These are phyloP conservation scores for Tachysurus fulvidraco DNA, from an alignment of 2,113 vertebrate genomes.

Conservation along the genomic window DNA sequence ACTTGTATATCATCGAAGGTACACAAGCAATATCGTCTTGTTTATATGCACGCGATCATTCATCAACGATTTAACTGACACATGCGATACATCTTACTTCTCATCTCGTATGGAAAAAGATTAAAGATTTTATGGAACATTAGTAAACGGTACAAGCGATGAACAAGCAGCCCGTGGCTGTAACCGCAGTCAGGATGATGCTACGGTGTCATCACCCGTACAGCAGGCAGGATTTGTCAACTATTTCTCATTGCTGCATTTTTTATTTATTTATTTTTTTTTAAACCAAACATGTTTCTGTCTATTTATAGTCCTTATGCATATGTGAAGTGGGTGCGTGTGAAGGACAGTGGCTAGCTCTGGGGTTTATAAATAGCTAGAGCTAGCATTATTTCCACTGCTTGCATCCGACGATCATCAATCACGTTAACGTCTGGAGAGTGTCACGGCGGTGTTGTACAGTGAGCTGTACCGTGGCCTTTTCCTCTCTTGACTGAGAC, in stretches of 20 bases:
- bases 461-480: constrained; percentile 22
- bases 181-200: neutral
- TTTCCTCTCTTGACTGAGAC: constrained; percentile 10
- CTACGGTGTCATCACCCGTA: constrained; percentile 5
- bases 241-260: neutral
- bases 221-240: constrained; percentile 26
- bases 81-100: constrained; percentile 65
- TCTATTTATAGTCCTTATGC: constrained; percentile 50
- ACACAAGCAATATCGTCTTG: constrained; percentile 55
- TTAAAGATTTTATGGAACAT: constrained; percentile 71
- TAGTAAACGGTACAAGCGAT: constrained; percentile 59
- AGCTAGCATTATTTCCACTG: constrained; percentile 71
- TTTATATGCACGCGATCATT: constrained; percentile 55
- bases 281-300: constrained; percentile 12
- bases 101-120: constrained; percentile 64
- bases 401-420: constrained; percentile 75
- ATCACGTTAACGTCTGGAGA: constrained; percentile 62
- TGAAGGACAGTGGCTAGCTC: constrained; percentile 59
- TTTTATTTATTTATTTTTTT: neutral
- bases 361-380: constrained; percentile 78
- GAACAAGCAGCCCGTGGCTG: constrained; percentile 47
- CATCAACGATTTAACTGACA: constrained; percentile 70
- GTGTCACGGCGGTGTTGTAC: constrained; percentile 39
- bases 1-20: neutral
- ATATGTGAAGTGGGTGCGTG: constrained; percentile 59